These are phyloP conservation scores for Mamestra configurata DNA, from an alignment of 1,140 invertebrate species.

Conservation along the genomic window DNA sequence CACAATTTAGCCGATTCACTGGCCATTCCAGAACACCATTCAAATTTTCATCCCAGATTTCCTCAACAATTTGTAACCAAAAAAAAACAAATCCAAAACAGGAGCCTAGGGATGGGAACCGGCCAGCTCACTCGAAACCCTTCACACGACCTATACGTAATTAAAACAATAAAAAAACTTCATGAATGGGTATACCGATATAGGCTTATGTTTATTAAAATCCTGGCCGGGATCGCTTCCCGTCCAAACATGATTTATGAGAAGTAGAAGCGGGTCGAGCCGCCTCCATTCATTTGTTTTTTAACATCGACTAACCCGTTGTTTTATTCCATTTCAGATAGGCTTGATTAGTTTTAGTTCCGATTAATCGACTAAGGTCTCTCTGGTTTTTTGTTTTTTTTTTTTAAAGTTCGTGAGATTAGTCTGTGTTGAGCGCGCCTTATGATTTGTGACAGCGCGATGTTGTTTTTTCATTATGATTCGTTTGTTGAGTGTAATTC, in stretches of 20 bases:
- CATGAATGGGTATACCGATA: constrained; percentile 79
- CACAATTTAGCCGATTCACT: too few species aligned
- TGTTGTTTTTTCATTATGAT: constrained; percentile 22
- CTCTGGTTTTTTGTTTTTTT: constrained; percentile 36
- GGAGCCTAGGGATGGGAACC: constrained; percentile 49
- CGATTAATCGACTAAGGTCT: constrained; percentile 68
- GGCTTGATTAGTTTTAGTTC: constrained; percentile 82
- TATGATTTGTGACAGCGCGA: constrained; percentile 64
- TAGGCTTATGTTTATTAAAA: constrained; percentile 85
- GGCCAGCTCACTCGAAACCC: constrained; percentile 38
- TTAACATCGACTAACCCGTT: constrained; percentile 66
- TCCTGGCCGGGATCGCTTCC: constrained; percentile 73
- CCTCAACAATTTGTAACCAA: not conserved
- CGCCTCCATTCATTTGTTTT: constrained; percentile 84
- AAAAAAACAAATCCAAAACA: constrained; percentile 37
- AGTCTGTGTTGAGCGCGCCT: constrained; percentile 52
- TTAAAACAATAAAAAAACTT: constrained; percentile 83
- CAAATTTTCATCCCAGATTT: not conserved
- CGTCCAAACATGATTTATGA: constrained; percentile 80
- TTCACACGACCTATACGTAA: constrained; percentile 77
- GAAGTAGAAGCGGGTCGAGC: constrained; percentile 65
- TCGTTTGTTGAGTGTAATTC: constrained; percentile 22
- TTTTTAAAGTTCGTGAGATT: constrained; percentile 28
- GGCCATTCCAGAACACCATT: not conserved
- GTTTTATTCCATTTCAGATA: constrained; percentile 79